Percentiles rank a stretch among this genome's conserved stretches.
phyloP scores from a whole-genome alignment of 2,797 vertebrate species.

The Simalia tracyae region DNA sequence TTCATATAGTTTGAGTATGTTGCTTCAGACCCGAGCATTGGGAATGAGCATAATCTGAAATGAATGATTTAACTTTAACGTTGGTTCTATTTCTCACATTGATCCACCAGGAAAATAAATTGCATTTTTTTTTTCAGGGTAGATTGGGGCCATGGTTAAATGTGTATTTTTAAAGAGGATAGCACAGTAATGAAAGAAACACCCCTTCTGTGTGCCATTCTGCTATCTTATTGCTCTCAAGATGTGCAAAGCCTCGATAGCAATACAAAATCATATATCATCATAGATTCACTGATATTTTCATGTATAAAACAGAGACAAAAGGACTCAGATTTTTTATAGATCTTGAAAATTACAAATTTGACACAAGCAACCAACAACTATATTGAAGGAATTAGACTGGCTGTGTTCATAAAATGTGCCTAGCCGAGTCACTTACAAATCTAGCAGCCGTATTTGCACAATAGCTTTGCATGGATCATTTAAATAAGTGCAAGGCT shows the following conservation, averaged over 20 bases:
- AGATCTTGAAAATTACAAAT: background rate
- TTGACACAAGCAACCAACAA: background rate
- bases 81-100: slow-evolving; percentile 41
- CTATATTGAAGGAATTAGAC: background rate
- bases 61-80: slow-evolving; percentile 49
- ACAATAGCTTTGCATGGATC: background rate
- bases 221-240: slow-evolving; percentile 15
- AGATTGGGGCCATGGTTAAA: slow-evolving; percentile 27
- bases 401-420: background rate
- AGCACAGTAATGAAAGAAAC: background rate
- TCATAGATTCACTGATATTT: background rate
- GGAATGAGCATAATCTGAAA: slow-evolving; percentile 33
- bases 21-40: slow-evolving; percentile 6
- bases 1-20: background rate
- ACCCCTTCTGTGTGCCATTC: slow-evolving; percentile 7
- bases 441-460: background rate
- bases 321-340: slow-evolving; percentile 9
- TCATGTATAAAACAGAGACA: slow-evolving; percentile 18
- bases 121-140: slow-evolving; percentile 23
- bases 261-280: background rate
- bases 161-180: slow-evolving; percentile 34
- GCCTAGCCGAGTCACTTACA: background rate
- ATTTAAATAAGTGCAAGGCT: background rate
- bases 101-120: slow-evolving; percentile 46
- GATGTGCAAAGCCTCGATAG: background rate